phyloP scores from a whole-genome alignment of 1,140 invertebrate species.

The Scaptodrosophila lebanonensis region DNA sequence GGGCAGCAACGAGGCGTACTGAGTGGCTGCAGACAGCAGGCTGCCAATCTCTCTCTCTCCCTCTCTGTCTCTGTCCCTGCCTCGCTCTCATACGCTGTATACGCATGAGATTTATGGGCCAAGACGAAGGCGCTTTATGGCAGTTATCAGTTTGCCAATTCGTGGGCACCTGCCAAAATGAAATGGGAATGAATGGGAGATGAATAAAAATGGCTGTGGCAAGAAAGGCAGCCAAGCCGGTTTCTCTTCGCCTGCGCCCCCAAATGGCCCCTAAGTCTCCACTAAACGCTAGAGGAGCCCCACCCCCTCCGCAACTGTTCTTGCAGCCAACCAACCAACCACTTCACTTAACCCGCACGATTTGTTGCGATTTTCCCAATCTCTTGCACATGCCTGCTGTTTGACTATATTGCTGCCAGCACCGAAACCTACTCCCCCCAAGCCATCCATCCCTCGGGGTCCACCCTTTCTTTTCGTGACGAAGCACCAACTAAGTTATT shows the following conservation, averaged over 20 bases:
- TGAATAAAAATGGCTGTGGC: background rate
- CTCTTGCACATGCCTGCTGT: no score
- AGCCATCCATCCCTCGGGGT: no score
- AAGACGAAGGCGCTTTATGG: no score
- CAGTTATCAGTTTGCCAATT: background rate
- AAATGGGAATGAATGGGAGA: no score
- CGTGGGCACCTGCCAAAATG: constrained; percentile 33
- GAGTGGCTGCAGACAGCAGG: constrained; percentile 45
- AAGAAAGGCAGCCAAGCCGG: constrained; percentile 42
- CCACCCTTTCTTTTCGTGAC: background rate
- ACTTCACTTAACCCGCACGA: constrained; percentile 8
- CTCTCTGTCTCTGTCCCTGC: no score
- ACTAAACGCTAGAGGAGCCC: no score
- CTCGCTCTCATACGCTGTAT: no score
- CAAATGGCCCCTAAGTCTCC: no score
- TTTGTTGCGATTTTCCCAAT: constrained; percentile 53
- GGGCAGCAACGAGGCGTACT: constrained; percentile 48
- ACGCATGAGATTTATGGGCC: no score
- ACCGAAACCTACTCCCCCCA: no score
- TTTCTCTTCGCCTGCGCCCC: constrained; percentile 41
- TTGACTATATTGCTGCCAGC: no score
- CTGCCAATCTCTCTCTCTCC: constrained; percentile 54
- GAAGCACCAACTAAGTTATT: background rate
- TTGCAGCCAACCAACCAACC: background rate
- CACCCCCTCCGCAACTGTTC: background rate